Percentiles rank a stretch among this genome's conserved stretches.
These are phyloP conservation scores for Chaetorhynchus papuensis DNA, from an alignment of 2,113 vertebrate genomes.

Conservation along the genomic window DNA sequence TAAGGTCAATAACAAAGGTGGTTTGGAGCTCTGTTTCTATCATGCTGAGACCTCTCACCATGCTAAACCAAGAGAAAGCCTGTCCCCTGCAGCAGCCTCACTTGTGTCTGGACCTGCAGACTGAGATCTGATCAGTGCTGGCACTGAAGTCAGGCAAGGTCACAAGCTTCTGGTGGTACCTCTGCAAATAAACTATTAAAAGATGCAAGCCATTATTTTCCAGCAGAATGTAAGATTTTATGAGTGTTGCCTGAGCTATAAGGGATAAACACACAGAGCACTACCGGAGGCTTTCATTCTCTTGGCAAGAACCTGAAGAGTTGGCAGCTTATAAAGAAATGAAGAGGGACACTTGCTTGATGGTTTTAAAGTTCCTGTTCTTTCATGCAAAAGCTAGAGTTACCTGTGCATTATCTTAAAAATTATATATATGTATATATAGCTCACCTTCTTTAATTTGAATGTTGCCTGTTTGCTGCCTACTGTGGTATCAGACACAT, in stretches of 20 bases:
- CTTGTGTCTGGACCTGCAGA: background rate
- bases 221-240: background rate
- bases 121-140: background rate
- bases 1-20: background rate
- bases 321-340: constrained; percentile 42
- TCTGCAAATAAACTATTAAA: background rate
- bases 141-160: background rate
- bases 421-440: background rate
- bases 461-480: constrained; percentile 97
- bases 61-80: background rate
- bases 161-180: background rate
- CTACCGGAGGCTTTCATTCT: constrained; percentile 2
- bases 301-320: constrained; percentile 5
- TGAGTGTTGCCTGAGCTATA: background rate
- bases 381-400: constrained; percentile 42
- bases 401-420: background rate
- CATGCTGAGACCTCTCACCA: background rate
- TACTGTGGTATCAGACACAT: constrained; percentile 80
- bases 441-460: constrained; percentile 87
- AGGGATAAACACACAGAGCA: background rate
- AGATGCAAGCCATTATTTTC: background rate
- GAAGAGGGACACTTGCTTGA: constrained; percentile 39
- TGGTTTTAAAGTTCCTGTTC: constrained; percentile 38
- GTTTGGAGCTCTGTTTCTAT: background rate
- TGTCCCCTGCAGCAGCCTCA: background rate